phyloP scores from a whole-genome alignment of 2,797 vertebrate species.

The Tadarida brasiliensis region DNA sequence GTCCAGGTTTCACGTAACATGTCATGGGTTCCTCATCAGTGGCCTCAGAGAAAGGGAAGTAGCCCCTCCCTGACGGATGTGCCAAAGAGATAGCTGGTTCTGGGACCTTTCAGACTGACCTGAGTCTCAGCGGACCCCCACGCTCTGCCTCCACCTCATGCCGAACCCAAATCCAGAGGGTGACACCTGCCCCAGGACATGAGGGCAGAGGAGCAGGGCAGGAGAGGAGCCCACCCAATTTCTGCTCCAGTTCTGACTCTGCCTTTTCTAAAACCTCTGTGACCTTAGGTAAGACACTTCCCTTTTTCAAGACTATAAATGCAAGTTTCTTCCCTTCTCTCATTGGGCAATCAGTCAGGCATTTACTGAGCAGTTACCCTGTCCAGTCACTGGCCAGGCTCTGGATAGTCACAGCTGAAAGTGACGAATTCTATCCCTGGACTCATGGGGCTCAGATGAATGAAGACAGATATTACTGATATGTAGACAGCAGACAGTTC shows the following conservation, averaged over 20 bases:
- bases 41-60: neutral
- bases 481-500: neutral
- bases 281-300: neutral
- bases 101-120: neutral
- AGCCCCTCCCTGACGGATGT: neutral
- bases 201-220: too few species aligned
- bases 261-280: too few species aligned
- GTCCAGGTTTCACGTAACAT: rapidly evolving
- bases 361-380: neutral
- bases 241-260: too few species aligned
- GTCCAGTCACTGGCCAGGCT: too few species aligned
- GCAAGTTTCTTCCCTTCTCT: neutral
- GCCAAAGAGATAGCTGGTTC: neutral
- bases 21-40: neutral
- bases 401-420: neutral
- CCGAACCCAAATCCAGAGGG: neutral
- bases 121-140: neutral
- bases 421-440: neutral
- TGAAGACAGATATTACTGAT: neutral
- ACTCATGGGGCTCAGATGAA: neutral
- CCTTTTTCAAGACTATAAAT: neutral
- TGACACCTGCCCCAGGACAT: neutral
- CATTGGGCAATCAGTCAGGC: too few species aligned
- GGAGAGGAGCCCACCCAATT: too few species aligned
- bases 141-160: neutral